phyloP scores from a whole-genome alignment of 2,797 vertebrate species.

The Pteronotus mesoamericanus region DNA sequence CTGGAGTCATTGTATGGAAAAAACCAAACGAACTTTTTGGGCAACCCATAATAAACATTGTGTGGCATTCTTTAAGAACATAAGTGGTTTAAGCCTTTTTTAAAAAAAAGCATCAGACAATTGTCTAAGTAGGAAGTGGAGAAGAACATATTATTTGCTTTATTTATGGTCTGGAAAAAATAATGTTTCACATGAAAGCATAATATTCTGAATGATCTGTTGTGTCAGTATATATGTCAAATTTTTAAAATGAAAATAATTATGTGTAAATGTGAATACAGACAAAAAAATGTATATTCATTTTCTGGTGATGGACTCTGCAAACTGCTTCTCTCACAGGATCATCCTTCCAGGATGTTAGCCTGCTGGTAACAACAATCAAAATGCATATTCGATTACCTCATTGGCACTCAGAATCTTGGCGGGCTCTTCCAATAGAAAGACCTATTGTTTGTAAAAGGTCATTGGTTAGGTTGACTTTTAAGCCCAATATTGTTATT shows the following conservation, averaged over 20 bases:
- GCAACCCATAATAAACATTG: slow-evolving; percentile 68
- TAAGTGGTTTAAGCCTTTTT: slow-evolving; percentile 77
- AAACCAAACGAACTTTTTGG: background rate
- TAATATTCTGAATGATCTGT: slow-evolving; percentile 79
- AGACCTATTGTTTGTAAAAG: slow-evolving; percentile 75
- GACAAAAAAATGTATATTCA: slow-evolving; percentile 59
- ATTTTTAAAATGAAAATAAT: slow-evolving; percentile 77
- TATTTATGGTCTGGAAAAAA: slow-evolving; percentile 77
- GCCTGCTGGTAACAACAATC: slow-evolving; percentile 61
- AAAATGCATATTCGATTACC: slow-evolving; percentile 75
- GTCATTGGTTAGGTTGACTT: slow-evolving; percentile 76
- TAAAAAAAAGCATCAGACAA: slow-evolving; percentile 77
- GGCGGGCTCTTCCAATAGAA: slow-evolving; percentile 65
- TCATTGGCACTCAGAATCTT: slow-evolving; percentile 77
- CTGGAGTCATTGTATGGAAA: background rate
- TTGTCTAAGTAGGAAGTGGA: slow-evolving; percentile 78
- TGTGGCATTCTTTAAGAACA: slow-evolving; percentile 78
- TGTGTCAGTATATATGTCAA: slow-evolving; percentile 78
- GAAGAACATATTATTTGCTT: slow-evolving; percentile 81
- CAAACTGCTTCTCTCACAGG: slow-evolving; percentile 71
- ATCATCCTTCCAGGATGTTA: slow-evolving; percentile 68
- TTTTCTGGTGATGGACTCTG: slow-evolving; percentile 70
- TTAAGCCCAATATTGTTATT: slow-evolving; percentile 75
- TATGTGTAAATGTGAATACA: slow-evolving; percentile 78
- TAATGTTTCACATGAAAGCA: slow-evolving; percentile 77